Evolutionary conservation across 2,888 invertebrate genomes (phyloP).

Genomic region (Ernsta delagoae): DNA sequence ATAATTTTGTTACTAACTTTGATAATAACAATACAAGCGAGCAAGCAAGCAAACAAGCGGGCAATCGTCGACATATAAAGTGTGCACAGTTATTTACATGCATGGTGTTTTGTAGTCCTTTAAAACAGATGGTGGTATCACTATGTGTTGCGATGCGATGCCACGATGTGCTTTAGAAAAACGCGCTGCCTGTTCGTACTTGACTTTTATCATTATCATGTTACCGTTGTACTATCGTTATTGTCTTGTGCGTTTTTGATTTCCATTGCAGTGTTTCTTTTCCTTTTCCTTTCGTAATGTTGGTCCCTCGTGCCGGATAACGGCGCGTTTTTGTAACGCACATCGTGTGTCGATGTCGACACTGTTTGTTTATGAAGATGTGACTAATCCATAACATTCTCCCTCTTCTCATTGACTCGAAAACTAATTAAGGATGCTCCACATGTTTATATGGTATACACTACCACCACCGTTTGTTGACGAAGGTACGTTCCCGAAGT

Average conservation of each 20-base stretch:
- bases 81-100: conserved; percentile 68
- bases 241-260: conserved; percentile 7
- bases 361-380: conserved; percentile 68
- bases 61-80: conserved; percentile 57
- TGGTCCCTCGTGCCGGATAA: conserved; percentile 43
- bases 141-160: conserved; percentile 58
- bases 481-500: conserved; percentile 81
- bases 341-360: conserved; percentile 55
- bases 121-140: conserved; percentile 72
- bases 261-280: conserved; percentile 11
- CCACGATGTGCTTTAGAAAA: conserved; percentile 60
- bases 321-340: conserved; percentile 63
- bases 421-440: conserved; percentile 84
- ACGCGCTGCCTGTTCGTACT: conserved; percentile 47
- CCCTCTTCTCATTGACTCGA: conserved; percentile 82
- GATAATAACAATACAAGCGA: conserved; percentile 45
- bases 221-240: not conserved
- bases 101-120: conserved; percentile 75
- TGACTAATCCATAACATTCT: conserved; percentile 85
- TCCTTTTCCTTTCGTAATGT: conserved; percentile 11
- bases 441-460: conserved; percentile 81
- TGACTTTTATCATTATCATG: not conserved
- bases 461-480: conserved; percentile 81
- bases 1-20: conserved; percentile 64
- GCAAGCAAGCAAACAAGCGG: conserved; percentile 52